Conservation (phyloP, 2,797 vertebrate genomes). For the Trichosurus vulpecula region DNA sequence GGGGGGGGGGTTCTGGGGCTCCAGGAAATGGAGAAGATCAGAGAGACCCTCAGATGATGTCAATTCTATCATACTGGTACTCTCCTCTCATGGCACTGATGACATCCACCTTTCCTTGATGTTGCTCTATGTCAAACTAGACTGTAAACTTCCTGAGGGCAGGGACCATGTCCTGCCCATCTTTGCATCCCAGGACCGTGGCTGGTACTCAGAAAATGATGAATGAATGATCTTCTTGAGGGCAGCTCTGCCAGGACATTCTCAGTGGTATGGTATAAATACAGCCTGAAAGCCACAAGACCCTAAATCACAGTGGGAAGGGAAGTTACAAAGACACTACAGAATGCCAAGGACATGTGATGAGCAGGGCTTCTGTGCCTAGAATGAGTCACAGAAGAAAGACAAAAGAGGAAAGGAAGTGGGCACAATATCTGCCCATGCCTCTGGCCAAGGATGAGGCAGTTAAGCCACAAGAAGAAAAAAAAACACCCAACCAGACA, state of each 20-base stretch:
- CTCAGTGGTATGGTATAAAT: background rate
- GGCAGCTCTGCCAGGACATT: background rate
- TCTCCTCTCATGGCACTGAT: background rate
- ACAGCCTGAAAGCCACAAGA: background rate
- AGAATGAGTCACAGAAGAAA: background rate
- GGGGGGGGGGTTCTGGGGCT: background rate
- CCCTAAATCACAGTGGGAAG: background rate
- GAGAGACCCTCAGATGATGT: background rate
- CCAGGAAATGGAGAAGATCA: background rate
- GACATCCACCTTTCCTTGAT: background rate
- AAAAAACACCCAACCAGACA: background rate
- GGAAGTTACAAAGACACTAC: background rate
- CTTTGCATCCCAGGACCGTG: background rate
- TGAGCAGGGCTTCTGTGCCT: background rate
- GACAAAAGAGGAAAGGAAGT: background rate
- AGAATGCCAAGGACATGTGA: background rate
- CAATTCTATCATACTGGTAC: background rate
- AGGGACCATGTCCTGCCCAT: background rate
- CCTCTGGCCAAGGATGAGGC: background rate
- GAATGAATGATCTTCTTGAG: background rate
- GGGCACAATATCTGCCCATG: background rate
- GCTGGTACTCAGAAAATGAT: background rate
- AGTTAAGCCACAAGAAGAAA: background rate
- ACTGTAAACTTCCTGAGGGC: background rate
- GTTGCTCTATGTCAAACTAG: background rate